A percentile compares a stretch with the other conserved stretches of the same genome.
Conservation (phyloP, 2,888 invertebrate species). For the Drosophila lacicola region DNA sequence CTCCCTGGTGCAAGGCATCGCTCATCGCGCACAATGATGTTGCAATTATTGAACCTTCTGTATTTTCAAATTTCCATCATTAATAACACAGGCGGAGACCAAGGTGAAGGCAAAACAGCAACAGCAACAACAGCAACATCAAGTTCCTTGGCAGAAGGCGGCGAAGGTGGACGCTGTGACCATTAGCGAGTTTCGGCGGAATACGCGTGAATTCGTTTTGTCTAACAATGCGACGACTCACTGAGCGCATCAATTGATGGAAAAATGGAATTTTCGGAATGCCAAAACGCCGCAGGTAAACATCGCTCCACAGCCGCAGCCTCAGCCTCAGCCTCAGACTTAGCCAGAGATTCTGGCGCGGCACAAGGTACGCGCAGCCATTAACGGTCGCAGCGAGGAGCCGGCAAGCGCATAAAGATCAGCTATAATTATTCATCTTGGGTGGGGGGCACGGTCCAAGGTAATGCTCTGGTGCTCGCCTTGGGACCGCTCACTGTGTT, state of each 20-base stretch:
- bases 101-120: conserved; percentile 73
- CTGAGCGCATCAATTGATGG: conserved; percentile 79
- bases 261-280: conserved; percentile 80
- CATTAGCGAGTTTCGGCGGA: conserved; percentile 84
- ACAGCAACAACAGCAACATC: conserved; percentile 4
- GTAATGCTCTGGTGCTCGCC: conserved; percentile 36
- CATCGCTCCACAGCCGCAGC: conserved; percentile 26
- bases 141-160: conserved; percentile 25
- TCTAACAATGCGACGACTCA: conserved; percentile 78
- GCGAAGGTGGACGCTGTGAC: conserved; percentile 70
- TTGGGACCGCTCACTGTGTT: conserved; percentile 80
- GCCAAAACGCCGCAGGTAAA: conserved; percentile 81
- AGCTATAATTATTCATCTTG: conserved; percentile 84
- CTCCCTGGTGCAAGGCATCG: conserved; percentile 43
- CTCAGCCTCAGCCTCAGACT: conserved; percentile 4
- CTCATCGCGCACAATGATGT: conserved; percentile 82
- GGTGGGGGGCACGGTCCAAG: conserved; percentile 73
- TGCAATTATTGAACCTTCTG: conserved; percentile 85
- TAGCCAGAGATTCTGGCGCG: background rate
- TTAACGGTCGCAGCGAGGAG: conserved; percentile 84
- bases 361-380: conserved; percentile 72
- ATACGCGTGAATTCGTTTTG: conserved; percentile 83
- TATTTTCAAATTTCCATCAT: conserved; percentile 85
- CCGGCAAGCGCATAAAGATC: conserved; percentile 83
- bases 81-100: conserved; percentile 85